Evolutionary conservation across 2,113 vertebrate genomes (phyloP).

Genomic region (Oryzias javanicus): DNA sequence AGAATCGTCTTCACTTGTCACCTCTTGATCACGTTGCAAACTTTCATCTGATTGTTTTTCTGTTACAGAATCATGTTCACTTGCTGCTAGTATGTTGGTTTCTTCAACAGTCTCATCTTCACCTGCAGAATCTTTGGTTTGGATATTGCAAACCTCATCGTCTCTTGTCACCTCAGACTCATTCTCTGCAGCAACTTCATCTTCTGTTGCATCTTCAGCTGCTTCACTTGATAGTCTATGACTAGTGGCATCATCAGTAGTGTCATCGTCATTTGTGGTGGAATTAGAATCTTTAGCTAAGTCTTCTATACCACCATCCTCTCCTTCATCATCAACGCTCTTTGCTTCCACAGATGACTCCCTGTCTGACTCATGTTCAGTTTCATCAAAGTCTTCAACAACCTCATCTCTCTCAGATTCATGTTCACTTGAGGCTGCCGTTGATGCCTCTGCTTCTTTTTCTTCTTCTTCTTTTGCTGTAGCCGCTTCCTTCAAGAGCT

Average conservation of each 20-base stretch:
- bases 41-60: neutral
- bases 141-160: neutral
- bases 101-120: slow-evolving; percentile 6
- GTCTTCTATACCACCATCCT: slow-evolving; percentile 2
- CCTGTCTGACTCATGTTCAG: slow-evolving; percentile 2
- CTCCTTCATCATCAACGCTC: slow-evolving; percentile 13
- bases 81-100: neutral
- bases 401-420: slow-evolving; percentile 11
- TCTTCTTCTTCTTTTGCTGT: neutral
- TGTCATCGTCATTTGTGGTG: slow-evolving; percentile 28
- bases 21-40: slow-evolving; percentile 7
- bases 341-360: neutral
- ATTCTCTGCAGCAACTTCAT: slow-evolving; percentile 24
- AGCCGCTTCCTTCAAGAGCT: slow-evolving; percentile 5
- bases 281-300: slow-evolving; percentile 11
- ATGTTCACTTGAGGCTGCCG: neutral
- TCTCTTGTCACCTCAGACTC: neutral
- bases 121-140: neutral
- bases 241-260: slow-evolving; percentile 4
- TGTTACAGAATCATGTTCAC: slow-evolving; percentile 4
- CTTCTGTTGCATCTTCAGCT: slow-evolving; percentile 23
- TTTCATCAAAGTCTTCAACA: neutral
- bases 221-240: slow-evolving; percentile 6
- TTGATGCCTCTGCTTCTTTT: neutral
- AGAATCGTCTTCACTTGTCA: neutral